A percentile compares a stretch with the other conserved stretches of the same genome.
Evolutionary conservation across 2,113 vertebrate species (phyloP).

Genomic region (rabbit (Oryctolagus cuniculus)): mOryCun1.1 NC_091442.1:111443001-111443500

Average conservation of each 20-base stretch:
- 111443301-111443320: not conserved
- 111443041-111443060: not conserved
- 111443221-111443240: not conserved
- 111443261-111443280: not conserved
- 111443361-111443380: not conserved
- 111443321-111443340: not conserved
- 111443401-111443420: not conserved
- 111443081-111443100: not conserved
- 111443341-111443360: not conserved
- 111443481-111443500: conserved; percentile 46
- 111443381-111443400: not conserved
- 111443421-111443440: not conserved
- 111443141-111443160: accelerated
- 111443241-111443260: not conserved
- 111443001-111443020: not conserved
- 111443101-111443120: not conserved
- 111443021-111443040: not conserved
- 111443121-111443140: not conserved
- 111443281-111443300: not conserved
- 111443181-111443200: not conserved
- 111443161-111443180: not conserved
- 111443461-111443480: not conserved
- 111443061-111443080: not conserved
- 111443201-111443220: too few relatives aligned
- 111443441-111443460: not conserved